Base-by-base conservation (phyloP, 2,797 vertebrate species). In the Diplodus sargus region DNA sequence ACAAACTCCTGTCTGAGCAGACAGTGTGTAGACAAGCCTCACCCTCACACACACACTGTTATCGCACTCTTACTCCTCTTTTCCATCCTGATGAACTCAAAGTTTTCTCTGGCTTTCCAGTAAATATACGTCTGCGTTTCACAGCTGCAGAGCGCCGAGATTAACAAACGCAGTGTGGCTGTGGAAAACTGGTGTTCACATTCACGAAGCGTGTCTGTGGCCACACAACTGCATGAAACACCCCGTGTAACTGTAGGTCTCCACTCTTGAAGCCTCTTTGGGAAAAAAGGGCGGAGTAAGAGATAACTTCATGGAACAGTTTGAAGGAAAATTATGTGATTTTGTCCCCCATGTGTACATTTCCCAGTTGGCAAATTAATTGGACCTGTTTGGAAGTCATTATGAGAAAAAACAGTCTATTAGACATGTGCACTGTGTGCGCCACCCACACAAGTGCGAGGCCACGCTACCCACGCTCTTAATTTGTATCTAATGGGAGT, bases 401-500 rank as follows among this genome's bases (percentile, higher is more conserved):
- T 88, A 89, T 53, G 74, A 57, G 81, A 81, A 65, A 84, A 77
- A 82, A 79, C 52, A 60, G 78, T 78, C 77, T 58, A 81, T 85
- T 85, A 82, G 65, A 87, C 68, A 74, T 78, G 79, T 78, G 76
- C 17, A 56, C 68, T 82, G 25, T 76, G 25, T 66, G 72, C n/a
- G 64, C 70, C 81, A 74, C 86, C 78, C 81, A 81, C 85, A 85
- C 78, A 69, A 81, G 71, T 51, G 47, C 3, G 2, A 81, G 70
- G 53, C 80, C 57, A 47, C 77, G 72, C 86, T 70, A 49, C 79
- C 74, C 79, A 82, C 39, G 4, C 65, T 85, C 79, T 87, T 89
- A 91, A 92, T 92, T 87, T 81, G 84, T 81, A 82, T 91, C 85
- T 91, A 91, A 92, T 91, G 89, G 84, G 88, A 91, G 86, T 90